These are phyloP conservation scores for Hartigia nigra DNA, from an alignment of 2,888 invertebrate species.

Conservation along the genomic window DNA sequence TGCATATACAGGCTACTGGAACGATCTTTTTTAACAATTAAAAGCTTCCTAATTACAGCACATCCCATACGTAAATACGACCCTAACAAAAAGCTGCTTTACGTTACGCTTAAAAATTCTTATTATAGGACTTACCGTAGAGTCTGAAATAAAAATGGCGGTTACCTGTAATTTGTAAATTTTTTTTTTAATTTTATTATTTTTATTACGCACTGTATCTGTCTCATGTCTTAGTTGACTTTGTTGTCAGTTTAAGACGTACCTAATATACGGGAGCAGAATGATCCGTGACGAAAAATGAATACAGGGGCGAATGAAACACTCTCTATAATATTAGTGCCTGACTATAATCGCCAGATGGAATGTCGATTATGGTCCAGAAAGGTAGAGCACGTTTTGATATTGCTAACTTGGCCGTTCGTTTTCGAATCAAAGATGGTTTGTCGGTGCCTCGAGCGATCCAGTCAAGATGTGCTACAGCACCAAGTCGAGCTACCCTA, in stretches of 20 bases:
- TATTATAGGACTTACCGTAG: not conserved
- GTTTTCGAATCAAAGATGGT: conserved; percentile 45
- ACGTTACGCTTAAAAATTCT: not conserved
- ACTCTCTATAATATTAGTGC: conserved; percentile 25
- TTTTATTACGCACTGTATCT: too few relatives aligned
- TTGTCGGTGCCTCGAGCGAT: conserved; percentile 32
- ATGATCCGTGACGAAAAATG: not conserved
- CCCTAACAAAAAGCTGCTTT: too few relatives aligned
- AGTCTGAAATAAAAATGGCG: not conserved
- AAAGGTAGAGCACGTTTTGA: conserved; percentile 38
- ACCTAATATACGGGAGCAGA: not conserved
- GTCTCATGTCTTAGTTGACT: too few relatives aligned
- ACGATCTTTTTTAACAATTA: not conserved
- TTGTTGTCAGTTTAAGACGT: too few relatives aligned
- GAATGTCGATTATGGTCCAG: conserved; percentile 21
- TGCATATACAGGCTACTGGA: not conserved
- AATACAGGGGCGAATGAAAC: conserved; percentile 39
- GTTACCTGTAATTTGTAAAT: too few relatives aligned
- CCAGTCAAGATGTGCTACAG: conserved; percentile 11
- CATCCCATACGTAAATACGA: not conserved
- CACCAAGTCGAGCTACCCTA: conserved; percentile 54
- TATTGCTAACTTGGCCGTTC: conserved; percentile 47
- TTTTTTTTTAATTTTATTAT: too few relatives aligned
- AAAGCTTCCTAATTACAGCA: not conserved
- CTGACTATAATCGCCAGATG: conserved; percentile 27